Conservation (phyloP, 30 jellyfish, hydroid and myxozoan species). For the Nemopilema nomurai region DNA sequence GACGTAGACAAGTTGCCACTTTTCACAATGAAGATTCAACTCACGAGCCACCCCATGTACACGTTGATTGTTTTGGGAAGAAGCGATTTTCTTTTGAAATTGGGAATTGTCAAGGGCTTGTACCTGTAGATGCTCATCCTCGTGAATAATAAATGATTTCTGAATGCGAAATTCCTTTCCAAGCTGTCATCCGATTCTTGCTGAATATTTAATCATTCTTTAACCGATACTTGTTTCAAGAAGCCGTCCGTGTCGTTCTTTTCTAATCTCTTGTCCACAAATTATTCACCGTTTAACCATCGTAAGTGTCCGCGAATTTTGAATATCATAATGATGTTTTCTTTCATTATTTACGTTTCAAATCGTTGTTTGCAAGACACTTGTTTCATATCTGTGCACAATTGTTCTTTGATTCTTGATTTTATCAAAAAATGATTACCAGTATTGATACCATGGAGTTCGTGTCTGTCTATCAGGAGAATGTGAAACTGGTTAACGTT, state of each 20-base stretch:
- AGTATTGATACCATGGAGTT: too few relatives aligned
- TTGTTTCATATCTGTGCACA: too few relatives aligned
- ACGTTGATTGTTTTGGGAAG: conserved; percentile 3
- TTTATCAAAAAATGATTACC: too few relatives aligned
- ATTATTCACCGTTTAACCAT: too few relatives aligned
- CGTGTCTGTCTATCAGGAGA: too few relatives aligned
- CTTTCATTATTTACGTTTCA: too few relatives aligned
- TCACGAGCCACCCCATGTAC: conserved; percentile 4
- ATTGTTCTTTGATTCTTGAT: too few relatives aligned
- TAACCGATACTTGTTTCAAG: background rate
- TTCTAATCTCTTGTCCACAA: too few relatives aligned
- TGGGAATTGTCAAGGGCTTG: conserved; percentile 3
- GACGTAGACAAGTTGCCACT: background rate
- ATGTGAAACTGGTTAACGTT: too few relatives aligned
- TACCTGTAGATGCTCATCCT: conserved; percentile 44
- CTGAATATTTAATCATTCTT: conserved; percentile 12
- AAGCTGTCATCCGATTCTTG: background rate
- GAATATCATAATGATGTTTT: too few relatives aligned
- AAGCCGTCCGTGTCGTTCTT: background rate
- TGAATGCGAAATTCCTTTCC: conserved; percentile 18
- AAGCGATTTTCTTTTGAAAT: background rate
- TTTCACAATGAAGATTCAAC: background rate
- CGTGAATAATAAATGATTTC: conserved; percentile 36
- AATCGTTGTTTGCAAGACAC: too few relatives aligned
- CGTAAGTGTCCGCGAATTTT: too few relatives aligned